phyloP scores from a whole-genome alignment of 2,888 invertebrate species.

The Lordiphosa andalusiaca region DNA sequence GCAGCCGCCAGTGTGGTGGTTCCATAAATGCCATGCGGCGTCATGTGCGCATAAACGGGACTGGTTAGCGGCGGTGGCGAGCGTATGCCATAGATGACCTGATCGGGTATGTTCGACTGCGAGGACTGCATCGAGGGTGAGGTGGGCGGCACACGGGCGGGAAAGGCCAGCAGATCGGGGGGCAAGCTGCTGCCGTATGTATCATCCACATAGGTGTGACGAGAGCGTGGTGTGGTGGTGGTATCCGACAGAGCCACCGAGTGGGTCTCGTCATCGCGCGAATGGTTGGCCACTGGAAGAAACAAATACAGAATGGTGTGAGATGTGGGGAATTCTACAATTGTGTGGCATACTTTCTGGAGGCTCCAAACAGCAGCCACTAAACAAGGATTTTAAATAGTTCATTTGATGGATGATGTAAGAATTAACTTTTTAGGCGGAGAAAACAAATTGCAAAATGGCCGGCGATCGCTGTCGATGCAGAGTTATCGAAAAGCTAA shows the following conservation, averaged over 20 bases:
- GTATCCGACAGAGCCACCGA: constrained; percentile 85
- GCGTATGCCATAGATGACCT: constrained; percentile 78
- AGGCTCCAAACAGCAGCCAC: too few relatives aligned
- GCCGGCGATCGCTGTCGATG: too few relatives aligned
- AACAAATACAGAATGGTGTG: neutral
- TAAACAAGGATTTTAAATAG: neutral
- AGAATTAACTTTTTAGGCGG: neutral
- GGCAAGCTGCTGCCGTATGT: constrained; percentile 85
- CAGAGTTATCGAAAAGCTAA: too few relatives aligned
- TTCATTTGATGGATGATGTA: neutral
- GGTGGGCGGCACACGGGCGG: constrained; percentile 84
- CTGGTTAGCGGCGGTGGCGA: constrained; percentile 82
- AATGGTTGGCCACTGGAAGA: constrained; percentile 80
- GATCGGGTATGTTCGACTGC: constrained; percentile 85
- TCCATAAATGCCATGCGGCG: constrained; percentile 82
- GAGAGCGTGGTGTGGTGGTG: constrained; percentile 81
- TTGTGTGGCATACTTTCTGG: neutral
- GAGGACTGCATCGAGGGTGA: constrained; percentile 90
- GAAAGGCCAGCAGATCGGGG: constrained; percentile 90
- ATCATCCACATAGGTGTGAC: constrained; percentile 80
- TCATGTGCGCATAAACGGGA: constrained; percentile 82
- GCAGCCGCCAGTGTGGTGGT: constrained; percentile 81
- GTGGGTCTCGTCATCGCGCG: constrained; percentile 85
- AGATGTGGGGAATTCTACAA: neutral
- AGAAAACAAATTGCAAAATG: too few relatives aligned